Evolutionary conservation across 2,113 vertebrate species (phyloP).

Genomic region (Hylia prasina): DNA sequence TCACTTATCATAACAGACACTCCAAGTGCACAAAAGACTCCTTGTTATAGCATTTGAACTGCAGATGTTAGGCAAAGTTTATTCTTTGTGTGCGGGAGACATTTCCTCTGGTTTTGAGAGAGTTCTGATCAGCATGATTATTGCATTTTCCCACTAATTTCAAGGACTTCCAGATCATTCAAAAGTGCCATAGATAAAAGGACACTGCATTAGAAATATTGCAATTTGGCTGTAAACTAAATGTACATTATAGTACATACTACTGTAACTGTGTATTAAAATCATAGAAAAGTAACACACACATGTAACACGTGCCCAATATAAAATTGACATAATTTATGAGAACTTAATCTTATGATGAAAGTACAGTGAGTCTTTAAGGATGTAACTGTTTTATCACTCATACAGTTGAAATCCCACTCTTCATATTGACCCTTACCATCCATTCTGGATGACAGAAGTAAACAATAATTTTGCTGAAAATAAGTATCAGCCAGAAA

Average conservation of each 20-base stretch:
- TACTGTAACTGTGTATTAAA: background rate
- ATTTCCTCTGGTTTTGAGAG: background rate
- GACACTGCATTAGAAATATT: background rate
- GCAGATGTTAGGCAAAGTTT: background rate
- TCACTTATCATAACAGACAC: background rate
- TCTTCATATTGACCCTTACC: conserved; percentile 9
- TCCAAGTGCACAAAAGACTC: background rate
- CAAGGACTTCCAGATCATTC: background rate
- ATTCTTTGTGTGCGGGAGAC: background rate
- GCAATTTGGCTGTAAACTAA: background rate
- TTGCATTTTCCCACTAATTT: background rate
- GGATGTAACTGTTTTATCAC: conserved; percentile 8
- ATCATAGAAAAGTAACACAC: background rate
- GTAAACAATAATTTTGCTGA: conserved; percentile 32
- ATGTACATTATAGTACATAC: background rate
- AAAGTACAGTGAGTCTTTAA: conserved; percentile 9
- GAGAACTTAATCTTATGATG: background rate
- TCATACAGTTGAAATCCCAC: background rate
- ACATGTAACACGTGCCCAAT: background rate
- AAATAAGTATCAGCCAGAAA: background rate
- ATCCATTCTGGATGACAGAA: background rate
- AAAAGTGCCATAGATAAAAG: background rate
- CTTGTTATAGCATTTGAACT: background rate
- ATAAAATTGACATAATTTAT: conserved; percentile 19
- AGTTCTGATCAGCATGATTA: background rate